Percentiles rank a stretch among this genome's conserved stretches.
These are phyloP conservation scores for Microplitis manilae DNA, from an alignment of 2,888 invertebrate genomes.

Conservation along the genomic window DNA sequence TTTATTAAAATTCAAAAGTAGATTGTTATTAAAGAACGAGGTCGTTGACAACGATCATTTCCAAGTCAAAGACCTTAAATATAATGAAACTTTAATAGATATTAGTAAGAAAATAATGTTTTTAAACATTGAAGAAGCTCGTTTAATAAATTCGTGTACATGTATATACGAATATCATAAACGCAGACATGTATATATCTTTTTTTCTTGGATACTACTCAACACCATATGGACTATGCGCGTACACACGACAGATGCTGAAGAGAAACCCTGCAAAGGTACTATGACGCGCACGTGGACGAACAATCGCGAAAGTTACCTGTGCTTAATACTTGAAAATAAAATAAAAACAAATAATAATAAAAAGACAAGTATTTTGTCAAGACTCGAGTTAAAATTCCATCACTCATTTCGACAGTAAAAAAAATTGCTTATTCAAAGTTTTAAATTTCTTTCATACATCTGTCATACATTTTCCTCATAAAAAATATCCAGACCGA, in stretches of 20 bases:
- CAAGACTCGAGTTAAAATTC: background rate
- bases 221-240: slow-evolving; percentile 29
- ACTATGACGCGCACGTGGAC: slow-evolving; percentile 27
- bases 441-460: background rate
- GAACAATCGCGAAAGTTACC: slow-evolving; percentile 26
- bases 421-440: background rate
- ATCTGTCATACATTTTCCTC: background rate
- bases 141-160: background rate
- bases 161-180: background rate
- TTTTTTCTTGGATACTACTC: background rate
- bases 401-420: background rate
- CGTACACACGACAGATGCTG: slow-evolving; percentile 58
- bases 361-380: background rate
- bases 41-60: background rate
- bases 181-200: background rate
- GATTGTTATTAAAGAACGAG: background rate
- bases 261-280: slow-evolving; percentile 59
- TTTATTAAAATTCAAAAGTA: background rate
- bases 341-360: background rate
- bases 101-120: background rate
- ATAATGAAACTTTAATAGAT: background rate
- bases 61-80: background rate
- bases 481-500: background rate
- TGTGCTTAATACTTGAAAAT: background rate
- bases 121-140: background rate